A percentile compares a stretch with the other conserved stretches of the same genome.
Conservation (phyloP, 2,113 vertebrate genomes). For the Kobus ellipsiprymnus region DNA sequence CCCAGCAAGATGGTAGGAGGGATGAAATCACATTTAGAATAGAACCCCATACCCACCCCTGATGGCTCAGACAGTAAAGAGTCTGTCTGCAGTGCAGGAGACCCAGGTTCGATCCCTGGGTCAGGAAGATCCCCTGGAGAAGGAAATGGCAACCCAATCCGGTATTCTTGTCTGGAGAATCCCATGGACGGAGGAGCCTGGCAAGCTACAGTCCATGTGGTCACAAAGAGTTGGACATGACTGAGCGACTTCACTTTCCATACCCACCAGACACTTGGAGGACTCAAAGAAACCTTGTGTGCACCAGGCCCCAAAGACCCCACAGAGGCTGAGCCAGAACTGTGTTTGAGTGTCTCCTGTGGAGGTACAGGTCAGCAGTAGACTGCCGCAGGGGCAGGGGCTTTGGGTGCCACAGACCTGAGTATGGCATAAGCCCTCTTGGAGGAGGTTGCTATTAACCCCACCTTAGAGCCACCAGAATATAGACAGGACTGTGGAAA, state of each 20-base stretch:
- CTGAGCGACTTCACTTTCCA: background rate
- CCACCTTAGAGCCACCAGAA: background rate
- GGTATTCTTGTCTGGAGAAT: background rate
- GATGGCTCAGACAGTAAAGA: background rate
- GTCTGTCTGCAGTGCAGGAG: background rate
- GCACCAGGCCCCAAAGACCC: background rate
- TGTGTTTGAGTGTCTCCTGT: background rate
- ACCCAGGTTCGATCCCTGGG: background rate
- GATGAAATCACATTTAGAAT: background rate
- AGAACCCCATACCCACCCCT: background rate
- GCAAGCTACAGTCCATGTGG: background rate
- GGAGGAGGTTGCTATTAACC: background rate
- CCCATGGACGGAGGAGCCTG: background rate
- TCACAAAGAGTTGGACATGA: accelerated
- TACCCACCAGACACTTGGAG: background rate
- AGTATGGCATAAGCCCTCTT: background rate
- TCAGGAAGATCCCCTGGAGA: background rate
- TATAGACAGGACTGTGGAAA: background rate
- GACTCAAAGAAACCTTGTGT: background rate
- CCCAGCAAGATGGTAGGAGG: background rate
- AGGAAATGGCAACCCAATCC: background rate
- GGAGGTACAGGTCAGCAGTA: background rate
- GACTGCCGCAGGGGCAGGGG: background rate
- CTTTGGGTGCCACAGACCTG: background rate
- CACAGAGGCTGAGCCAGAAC: background rate